phyloP scores from a whole-genome alignment of 2,797 vertebrate genomes.

The Aphelocoma californica region DNA sequence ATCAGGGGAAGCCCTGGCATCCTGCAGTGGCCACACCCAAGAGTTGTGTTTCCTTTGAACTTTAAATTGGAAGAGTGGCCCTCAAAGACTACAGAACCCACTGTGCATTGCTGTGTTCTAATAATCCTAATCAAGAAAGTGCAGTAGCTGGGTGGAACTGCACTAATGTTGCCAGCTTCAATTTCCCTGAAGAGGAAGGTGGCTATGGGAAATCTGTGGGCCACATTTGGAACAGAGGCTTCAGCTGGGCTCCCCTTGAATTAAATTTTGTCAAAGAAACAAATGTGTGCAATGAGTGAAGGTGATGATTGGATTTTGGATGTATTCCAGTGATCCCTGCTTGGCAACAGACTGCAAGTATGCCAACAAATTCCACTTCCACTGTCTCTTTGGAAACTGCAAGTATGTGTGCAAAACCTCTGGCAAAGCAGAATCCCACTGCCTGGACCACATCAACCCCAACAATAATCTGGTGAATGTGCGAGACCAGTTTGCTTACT shows the following conservation, averaged over 20 bases:
- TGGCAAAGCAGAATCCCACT: slow-evolving; percentile 98
- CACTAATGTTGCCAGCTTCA: slow-evolving; percentile 4
- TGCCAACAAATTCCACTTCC: slow-evolving; percentile 99
- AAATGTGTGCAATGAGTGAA: slow-evolving; percentile 46
- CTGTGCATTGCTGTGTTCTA: neutral
- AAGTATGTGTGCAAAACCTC: slow-evolving; percentile 99
- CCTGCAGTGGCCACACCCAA: neutral
- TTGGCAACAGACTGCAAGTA: slow-evolving; percentile 99
- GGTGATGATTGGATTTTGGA: slow-evolving; percentile 67
- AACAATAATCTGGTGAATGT: slow-evolving; percentile 96
- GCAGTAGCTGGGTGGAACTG: slow-evolving; percentile 39
- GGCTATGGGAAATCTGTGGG: slow-evolving; percentile 38
- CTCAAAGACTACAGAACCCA: neutral
- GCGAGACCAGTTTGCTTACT: slow-evolving; percentile 98
- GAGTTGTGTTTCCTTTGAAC: neutral
- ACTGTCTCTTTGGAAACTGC: slow-evolving; percentile 99
- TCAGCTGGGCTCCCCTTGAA: slow-evolving; percentile 41
- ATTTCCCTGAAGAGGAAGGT: neutral
- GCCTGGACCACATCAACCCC: slow-evolving; percentile 99
- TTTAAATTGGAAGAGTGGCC: neutral
- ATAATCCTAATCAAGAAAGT: neutral
- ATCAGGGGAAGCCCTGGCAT: slow-evolving; percentile 5
- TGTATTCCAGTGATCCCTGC: slow-evolving; percentile 90
- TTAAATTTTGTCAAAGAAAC: slow-evolving; percentile 56
- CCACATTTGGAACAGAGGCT: slow-evolving; percentile 26